Percentiles rank a stretch among this genome's conserved stretches.
These are phyloP conservation scores for Agrypnus murinus DNA, from an alignment of 2,888 invertebrate genomes.

Conservation along the genomic window DNA sequence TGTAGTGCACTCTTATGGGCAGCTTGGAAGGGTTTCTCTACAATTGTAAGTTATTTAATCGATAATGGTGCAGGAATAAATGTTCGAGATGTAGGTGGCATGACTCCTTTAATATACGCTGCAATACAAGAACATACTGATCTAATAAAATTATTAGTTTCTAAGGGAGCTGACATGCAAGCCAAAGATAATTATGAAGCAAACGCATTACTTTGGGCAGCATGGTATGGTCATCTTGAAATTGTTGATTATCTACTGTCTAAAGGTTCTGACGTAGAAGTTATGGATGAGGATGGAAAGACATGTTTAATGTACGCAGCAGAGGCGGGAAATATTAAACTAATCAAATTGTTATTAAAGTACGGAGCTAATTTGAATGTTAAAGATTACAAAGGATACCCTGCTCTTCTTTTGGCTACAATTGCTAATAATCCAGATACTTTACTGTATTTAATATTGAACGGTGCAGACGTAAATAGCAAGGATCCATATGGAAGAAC, in stretches of 20 bases:
- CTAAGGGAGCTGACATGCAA: too few relatives aligned
- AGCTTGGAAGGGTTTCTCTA: not conserved
- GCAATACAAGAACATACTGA: not conserved
- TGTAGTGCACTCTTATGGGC: not conserved
- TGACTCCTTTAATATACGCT: not conserved
- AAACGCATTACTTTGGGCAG: too few relatives aligned
- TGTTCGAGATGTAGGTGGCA: not conserved
- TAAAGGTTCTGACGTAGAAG: not conserved
- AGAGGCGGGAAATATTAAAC: too few relatives aligned
- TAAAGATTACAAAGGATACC: not conserved
- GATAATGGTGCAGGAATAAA: not conserved
- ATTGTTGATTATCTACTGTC: not conserved
- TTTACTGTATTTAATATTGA: not conserved
- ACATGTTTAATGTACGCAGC: too few relatives aligned
- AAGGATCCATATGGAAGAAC: not conserved
- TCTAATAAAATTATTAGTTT: too few relatives aligned
- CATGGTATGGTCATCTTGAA: too few relatives aligned
- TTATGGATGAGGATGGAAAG: not conserved
- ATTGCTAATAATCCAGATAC: not conserved
- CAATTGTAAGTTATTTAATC: not conserved
- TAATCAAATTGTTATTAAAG: not conserved
- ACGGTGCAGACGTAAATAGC: not conserved
- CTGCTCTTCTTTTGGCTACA: not conserved
- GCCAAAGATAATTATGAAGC: too few relatives aligned
- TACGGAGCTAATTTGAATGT: not conserved